These are phyloP conservation scores for Talpa occidentalis DNA, from an alignment of 2,113 vertebrate species.

Conservation along the genomic window DNA sequence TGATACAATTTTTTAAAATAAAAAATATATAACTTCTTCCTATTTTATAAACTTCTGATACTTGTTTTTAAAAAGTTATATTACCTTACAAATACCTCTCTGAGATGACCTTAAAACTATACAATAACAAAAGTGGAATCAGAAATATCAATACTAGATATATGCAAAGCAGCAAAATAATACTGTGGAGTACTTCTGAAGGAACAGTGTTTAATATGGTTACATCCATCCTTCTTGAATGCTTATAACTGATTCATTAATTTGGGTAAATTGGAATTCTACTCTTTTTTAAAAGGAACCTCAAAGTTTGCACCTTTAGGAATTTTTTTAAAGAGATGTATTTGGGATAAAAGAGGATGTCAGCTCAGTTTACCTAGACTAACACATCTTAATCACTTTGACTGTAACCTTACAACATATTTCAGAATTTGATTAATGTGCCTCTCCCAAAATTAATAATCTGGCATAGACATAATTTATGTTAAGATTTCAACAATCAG, in stretches of 20 bases:
- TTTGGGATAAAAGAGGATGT: neutral
- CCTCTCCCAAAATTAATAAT: neutral
- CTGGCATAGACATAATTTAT: neutral
- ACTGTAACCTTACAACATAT: neutral
- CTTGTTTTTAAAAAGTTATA: neutral
- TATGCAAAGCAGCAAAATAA: neutral
- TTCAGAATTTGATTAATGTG: conserved; percentile 5
- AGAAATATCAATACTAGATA: conserved; percentile 12
- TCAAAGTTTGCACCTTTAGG: neutral
- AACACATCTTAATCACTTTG: neutral
- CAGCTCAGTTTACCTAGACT: neutral
- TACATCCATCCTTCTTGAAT: conserved; percentile 13
- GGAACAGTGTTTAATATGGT: neutral
- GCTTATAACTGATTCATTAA: neutral
- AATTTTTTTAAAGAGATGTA: neutral
- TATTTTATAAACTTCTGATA: too few species aligned
- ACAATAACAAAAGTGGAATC: conserved; percentile 28
- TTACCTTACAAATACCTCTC: neutral
- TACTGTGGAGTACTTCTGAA: neutral
- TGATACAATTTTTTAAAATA: neutral
- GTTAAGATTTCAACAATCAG: neutral
- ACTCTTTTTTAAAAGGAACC: neutral
- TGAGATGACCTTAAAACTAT: conserved; percentile 26
- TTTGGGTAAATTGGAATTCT: neutral
- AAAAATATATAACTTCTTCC: neutral